Percentiles rank a stretch among this genome's conserved stretches.
Conservation (phyloP, 2,797 vertebrate species). For the Cetoscarus ocellatus region DNA sequence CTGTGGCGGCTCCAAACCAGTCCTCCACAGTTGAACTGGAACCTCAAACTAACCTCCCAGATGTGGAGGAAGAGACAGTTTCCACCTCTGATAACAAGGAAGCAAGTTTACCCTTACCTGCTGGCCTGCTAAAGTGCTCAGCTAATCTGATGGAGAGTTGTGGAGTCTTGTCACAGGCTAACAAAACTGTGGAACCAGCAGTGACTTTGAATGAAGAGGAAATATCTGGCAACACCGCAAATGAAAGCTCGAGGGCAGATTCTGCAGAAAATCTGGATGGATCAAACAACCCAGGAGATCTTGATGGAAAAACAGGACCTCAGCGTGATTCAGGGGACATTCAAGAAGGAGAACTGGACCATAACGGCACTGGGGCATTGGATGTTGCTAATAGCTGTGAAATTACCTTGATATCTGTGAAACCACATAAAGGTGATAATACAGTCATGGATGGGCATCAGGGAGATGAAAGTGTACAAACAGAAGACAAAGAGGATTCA, state of each 20-base stretch:
- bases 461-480: conserved; percentile 48
- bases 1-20: conserved; percentile 49
- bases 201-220: conserved; percentile 32
- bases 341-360: conserved; percentile 41
- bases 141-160: conserved; percentile 46
- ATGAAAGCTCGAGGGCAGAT: conserved; percentile 33
- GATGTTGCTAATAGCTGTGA: conserved; percentile 53
- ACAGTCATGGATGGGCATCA: conserved; percentile 33
- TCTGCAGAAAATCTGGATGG: conserved; percentile 41
- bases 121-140: conserved; percentile 24
- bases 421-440: conserved; percentile 49
- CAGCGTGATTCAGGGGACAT: conserved; percentile 29
- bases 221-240: conserved; percentile 36
- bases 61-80: conserved; percentile 49
- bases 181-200: conserved; percentile 33
- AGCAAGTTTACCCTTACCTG: conserved; percentile 24
- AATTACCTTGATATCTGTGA: conserved; percentile 56
- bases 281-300: conserved; percentile 47
- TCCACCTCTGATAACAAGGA: conserved; percentile 37
- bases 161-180: conserved; percentile 24
- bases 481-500: conserved; percentile 20
- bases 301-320: conserved; percentile 54
- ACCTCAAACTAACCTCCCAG: conserved; percentile 60
- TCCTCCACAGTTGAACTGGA: conserved; percentile 50
- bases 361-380: conserved; percentile 19